These are phyloP conservation scores for Hipparchia sbordonii DNA, from an alignment of 2,888 invertebrate species.

Conservation along the genomic window DNA sequence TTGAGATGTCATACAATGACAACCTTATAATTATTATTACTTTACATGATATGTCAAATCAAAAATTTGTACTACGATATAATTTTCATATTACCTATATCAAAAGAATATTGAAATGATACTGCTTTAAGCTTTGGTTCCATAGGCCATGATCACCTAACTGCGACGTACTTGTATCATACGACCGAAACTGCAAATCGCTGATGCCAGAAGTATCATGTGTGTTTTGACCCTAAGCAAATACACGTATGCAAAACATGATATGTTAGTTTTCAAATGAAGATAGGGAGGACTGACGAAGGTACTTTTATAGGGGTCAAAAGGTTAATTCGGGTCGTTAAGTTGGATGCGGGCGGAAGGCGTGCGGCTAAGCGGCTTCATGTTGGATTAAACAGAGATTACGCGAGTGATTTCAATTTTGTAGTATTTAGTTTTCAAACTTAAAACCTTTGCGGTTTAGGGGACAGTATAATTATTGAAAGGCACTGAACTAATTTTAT, in stretches of 20 bases:
- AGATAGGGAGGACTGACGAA: slow-evolving; percentile 4
- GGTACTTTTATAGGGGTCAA: slow-evolving; percentile 34
- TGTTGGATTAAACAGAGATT: not conserved
- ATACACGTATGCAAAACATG: slow-evolving; percentile 7
- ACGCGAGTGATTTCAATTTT: slow-evolving; percentile 15
- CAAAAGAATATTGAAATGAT: too few species aligned
- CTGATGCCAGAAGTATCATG: not conserved
- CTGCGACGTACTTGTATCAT: too few species aligned
- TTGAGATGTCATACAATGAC: too few species aligned
- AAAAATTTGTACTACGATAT: too few species aligned
- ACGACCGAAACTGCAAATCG: not conserved
- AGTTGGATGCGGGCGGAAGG: slow-evolving; percentile 29
- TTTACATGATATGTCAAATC: too few species aligned
- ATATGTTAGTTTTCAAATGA: slow-evolving; percentile 7
- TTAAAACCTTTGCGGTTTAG: not conserved
- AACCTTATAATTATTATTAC: too few species aligned
- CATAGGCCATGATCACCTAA: too few species aligned
- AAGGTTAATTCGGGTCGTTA: slow-evolving; percentile 23
- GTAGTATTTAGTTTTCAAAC: not conserved
- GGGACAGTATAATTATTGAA: too few species aligned
- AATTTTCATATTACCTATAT: too few species aligned
- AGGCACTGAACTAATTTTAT: too few species aligned
- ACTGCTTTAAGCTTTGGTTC: too few species aligned
- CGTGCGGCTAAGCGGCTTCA: slow-evolving; percentile 14
- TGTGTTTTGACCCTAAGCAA: too few species aligned